phyloP scores from a whole-genome alignment of 2,113 vertebrate species.

The Pseudorasbora parva region DNA sequence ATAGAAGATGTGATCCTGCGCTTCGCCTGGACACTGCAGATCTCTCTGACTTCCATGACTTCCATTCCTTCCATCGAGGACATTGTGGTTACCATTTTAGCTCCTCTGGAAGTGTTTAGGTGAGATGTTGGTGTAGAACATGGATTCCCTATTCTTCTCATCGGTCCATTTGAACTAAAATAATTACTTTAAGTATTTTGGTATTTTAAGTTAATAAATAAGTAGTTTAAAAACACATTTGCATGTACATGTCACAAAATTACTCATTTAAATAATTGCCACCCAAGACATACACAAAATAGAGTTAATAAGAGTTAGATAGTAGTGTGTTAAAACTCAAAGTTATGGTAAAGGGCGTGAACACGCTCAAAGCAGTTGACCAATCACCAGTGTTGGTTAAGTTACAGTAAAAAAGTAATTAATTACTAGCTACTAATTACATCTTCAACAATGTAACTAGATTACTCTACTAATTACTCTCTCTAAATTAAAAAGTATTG shows the following conservation, averaged over 20 bases:
- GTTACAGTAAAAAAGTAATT: no score
- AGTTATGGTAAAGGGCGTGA: no score
- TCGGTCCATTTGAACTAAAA: neutral
- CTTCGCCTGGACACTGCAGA: slow-evolving; percentile 95
- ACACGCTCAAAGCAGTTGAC: no score
- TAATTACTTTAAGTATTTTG: neutral
- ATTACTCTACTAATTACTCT: no score
- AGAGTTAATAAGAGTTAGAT: no score
- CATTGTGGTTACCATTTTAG: slow-evolving; percentile 89
- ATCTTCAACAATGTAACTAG: no score
- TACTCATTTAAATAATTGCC: no score
- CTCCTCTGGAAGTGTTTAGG: slow-evolving; percentile 97
- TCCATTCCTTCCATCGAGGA: slow-evolving; percentile 79
- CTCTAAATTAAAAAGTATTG: no score
- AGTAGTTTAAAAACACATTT: neutral
- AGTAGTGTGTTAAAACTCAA: no score
- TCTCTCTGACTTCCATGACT: slow-evolving; percentile 84
- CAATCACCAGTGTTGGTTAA: no score
- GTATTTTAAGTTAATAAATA: neutral
- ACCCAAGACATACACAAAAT: no score
- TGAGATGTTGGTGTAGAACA: slow-evolving; percentile 62
- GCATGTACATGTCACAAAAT: neutral
- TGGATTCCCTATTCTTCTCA: neutral
- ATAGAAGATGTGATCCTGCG: slow-evolving; percentile 94
- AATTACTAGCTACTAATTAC: no score